Evolutionary conservation across 37 sponge, comb jelly and placozoan genomes (phyloP), one percentile per base, ranked within the genome.

Genomic region (Cladorhizidae sp.): DNA sequence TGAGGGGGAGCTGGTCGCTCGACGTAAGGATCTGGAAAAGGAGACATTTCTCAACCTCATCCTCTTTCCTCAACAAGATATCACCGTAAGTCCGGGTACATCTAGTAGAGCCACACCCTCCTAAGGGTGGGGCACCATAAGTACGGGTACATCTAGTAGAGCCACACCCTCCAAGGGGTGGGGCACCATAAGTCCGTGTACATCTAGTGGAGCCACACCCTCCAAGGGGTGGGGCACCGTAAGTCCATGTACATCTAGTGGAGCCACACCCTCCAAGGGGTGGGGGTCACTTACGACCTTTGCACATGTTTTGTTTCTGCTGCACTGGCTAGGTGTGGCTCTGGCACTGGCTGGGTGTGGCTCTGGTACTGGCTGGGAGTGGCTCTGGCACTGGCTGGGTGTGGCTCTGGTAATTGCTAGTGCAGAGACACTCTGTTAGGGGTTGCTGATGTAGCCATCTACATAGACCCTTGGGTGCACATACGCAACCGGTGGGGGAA

Each of bases 11-110:
- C 85, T 92, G 28, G 67, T 69, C 45, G 23, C 67, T 15, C 45
- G 84, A 68, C 81, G 72, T 31, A 87, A 83, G 65, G 84, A 80
- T 6, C 39, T 92, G 32, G 75, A 64, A 20, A 67, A 75, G 45
- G 88, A 76, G 43, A 40, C 83, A 49, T 78, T 59, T 39, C 69
- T 83, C 59, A 71, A 79, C 31, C 81, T 92, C 5, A 57, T 92
- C 21, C 76, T 92, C 38, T 92, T 87, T 51, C 92, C 92, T 8
- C 76, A 83, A 43, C 68, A 87, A 17, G 92, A 92, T 72, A 54
- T 87, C 12, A 45, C 79, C 3, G 92, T 92, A 40, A 83, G 92
- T 63, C 2, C 21, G 32, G 26, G 7, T 5, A 75, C 12, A 31
- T n/a, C n/a, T 45, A 45, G 49, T 45, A 45, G 49, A 45, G 49